Conservation (phyloP, 2,113 vertebrate species). For the Coryphaenoides rupestris region DNA sequence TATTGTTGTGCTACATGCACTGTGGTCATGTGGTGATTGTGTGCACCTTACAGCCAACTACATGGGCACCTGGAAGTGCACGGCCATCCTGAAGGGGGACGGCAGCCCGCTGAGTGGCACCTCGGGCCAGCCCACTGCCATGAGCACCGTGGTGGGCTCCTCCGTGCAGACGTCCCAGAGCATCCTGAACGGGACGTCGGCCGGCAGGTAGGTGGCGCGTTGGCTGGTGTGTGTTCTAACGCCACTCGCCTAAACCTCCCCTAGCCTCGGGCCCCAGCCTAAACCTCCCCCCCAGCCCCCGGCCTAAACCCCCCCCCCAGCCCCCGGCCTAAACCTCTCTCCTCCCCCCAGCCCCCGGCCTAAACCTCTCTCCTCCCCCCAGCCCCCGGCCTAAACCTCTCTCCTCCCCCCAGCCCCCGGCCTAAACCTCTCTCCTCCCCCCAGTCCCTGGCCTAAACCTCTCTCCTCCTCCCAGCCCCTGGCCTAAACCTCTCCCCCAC, state of each 20-base stretch:
- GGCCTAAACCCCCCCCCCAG: too few relatives aligned
- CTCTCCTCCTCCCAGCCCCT: neutral
- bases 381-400: neutral
- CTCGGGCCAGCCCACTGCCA: conserved; percentile 80
- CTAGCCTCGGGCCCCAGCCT: too few relatives aligned
- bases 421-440: too few relatives aligned
- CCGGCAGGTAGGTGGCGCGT: conserved; percentile 85
- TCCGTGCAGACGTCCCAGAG: conserved; percentile 81
- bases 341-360: conserved; percentile 1
- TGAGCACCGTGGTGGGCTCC: conserved; percentile 80
- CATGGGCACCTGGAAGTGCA: conserved; percentile 99
- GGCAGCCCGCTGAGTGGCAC: conserved; percentile 89
- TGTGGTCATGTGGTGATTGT: neutral
- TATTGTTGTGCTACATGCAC: neutral
- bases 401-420: too few relatives aligned
- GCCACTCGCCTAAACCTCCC: conserved; percentile 34
- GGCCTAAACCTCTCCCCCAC: too few relatives aligned
- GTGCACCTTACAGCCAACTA: conserved; percentile 83
- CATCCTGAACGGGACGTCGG: conserved; percentile 84
- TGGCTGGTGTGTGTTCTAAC: conserved; percentile 33
- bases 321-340: too few relatives aligned
- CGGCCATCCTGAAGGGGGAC: conserved; percentile 94
- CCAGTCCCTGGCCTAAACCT: neutral
- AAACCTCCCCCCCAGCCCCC: neutral
- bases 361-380: neutral